Conservation (phyloP, 1,140 invertebrate species). For the Cephus cinctus region DNA sequence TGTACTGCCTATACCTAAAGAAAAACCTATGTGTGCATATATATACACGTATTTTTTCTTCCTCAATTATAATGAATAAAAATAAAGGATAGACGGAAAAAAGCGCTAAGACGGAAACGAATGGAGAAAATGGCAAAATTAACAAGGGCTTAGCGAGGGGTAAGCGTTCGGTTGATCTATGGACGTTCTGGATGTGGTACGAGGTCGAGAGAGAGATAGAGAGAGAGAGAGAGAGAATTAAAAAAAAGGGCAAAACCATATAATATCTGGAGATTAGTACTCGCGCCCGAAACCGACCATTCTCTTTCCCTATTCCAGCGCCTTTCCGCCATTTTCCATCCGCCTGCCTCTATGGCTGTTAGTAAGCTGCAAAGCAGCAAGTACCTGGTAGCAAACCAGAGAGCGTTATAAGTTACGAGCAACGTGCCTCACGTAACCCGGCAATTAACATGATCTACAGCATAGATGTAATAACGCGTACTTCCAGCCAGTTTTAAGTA, state of each 20-base stretch:
- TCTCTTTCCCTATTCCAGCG: too few relatives aligned
- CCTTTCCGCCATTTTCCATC: too few relatives aligned
- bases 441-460: conserved; percentile 52
- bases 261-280: conserved; percentile 43
- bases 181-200: conserved; percentile 1
- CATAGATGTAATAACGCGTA: conserved; percentile 45
- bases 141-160: neutral
- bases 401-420: conserved; percentile 41
- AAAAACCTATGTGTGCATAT: too few relatives aligned
- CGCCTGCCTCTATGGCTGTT: too few relatives aligned
- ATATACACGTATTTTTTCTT: too few relatives aligned
- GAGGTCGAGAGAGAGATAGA: conserved; percentile 1
- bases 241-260: conserved; percentile 17
- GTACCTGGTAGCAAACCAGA: conserved; percentile 18
- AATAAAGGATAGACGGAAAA: neutral
- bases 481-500: conserved; percentile 37
- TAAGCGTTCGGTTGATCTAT: neutral
- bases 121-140: neutral
- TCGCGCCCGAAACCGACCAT: conserved; percentile 27
- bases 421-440: conserved; percentile 40
- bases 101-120: neutral
- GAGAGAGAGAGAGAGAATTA: neutral
- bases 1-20: too few relatives aligned
- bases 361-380: conserved; percentile 16
- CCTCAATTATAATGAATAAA: too few relatives aligned